These are phyloP conservation scores for Stenichneumon culpator DNA, from an alignment of 2,888 invertebrate genomes.

Conservation along the genomic window DNA sequence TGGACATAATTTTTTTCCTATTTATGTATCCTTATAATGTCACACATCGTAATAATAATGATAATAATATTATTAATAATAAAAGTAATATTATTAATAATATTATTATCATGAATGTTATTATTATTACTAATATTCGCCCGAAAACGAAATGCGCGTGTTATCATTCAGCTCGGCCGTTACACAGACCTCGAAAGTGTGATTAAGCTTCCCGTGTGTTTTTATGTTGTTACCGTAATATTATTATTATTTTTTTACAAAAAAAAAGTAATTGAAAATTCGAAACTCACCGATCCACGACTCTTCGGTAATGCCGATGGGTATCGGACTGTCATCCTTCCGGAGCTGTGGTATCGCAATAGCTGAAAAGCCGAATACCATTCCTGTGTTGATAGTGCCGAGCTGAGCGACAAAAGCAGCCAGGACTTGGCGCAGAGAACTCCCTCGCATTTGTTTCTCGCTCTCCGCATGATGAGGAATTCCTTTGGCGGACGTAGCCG, in stretches of 20 bases:
- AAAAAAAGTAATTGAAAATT: constrained; percentile 67
- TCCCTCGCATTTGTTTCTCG: constrained; percentile 74
- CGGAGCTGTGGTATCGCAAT: constrained; percentile 88
- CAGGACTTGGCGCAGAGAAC: constrained; percentile 86
- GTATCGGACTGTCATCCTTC: constrained; percentile 85
- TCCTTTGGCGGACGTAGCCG: constrained; percentile 66
- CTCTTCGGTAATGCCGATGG: constrained; percentile 86
- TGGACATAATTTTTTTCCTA: constrained; percentile 61
- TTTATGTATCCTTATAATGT: neutral
- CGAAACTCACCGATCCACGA: constrained; percentile 89
- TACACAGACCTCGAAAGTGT: too few relatives aligned
- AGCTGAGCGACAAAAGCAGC: constrained; percentile 89
- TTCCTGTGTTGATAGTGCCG: constrained; percentile 90
- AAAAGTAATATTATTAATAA: too few relatives aligned
- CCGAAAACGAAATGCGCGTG: too few relatives aligned
- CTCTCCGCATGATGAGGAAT: constrained; percentile 65
- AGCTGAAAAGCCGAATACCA: constrained; percentile 90
- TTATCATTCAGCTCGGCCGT: too few relatives aligned
- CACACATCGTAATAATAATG: neutral
- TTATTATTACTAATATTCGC: too few relatives aligned
- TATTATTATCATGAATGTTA: too few relatives aligned
- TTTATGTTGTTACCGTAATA: neutral
- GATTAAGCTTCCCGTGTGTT: too few relatives aligned
- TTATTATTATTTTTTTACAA: neutral
- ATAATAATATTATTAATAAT: too few relatives aligned